Base-by-base conservation (phyloP, 2,113 vertebrate genomes). In the Poecilia latipinna region DNA sequence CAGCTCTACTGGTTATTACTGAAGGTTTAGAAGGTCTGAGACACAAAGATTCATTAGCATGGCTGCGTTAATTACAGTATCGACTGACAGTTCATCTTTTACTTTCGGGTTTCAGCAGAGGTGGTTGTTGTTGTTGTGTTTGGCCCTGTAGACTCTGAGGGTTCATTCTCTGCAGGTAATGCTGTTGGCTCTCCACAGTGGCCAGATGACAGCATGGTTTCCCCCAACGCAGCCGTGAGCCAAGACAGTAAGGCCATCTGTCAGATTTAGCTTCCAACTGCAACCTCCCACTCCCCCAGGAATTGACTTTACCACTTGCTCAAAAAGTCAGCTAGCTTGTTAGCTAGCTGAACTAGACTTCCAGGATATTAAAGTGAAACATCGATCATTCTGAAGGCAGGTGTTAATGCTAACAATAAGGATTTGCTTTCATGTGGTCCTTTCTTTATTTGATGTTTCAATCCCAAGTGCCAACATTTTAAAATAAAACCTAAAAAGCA, bases 191-290 rank as follows among this genome's bases (percentile, higher is more conserved):
- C 73, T 65, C 54, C 57, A 39, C 72, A 17, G 77, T 82, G 78
- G 82, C 82, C 73, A 82, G 77, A 84, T 86, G 85, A 88, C 84
- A 75, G 85, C 88, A 78, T 85, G 84, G 76, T 88, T 83, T 80
- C 85, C 88, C 89, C 78, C 86, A 74, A 60, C 29, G 85, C 86
- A 80, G 74, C 90, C 89, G 90, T 65, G 79, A 90, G 87, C 88
- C 85, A 90, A 91, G 86, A 82, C 91, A 24, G 78, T 80, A 73
- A 39, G 74, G 85, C 93, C 93, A 94, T 94, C 93, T 94, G 93
- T 91, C 81, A 75, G 70, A 78, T 77, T 90, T 67, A 84, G 82
- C 89, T 68, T 89, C 84, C 82, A 74, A 90, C 87, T 86, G 78
- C 57, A 68, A 80, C 83, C 86, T 90, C 79, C 78, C 73, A 37